Conservation (phyloP, 2,113 vertebrate genomes). For the Cyanocitta stelleri region DNA sequence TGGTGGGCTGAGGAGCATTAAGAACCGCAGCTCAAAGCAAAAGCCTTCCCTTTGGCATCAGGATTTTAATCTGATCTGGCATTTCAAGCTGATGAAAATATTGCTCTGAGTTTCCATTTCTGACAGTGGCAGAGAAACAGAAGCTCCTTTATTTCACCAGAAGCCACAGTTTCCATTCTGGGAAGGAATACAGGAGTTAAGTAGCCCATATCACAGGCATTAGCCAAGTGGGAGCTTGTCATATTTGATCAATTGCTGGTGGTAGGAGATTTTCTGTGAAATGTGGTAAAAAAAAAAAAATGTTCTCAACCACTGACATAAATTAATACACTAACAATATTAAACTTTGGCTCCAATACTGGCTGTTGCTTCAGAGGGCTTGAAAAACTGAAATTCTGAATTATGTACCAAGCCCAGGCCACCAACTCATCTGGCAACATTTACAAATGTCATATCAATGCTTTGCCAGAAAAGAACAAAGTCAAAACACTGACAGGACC, state of each 20-base stretch:
- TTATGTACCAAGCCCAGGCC: not conserved
- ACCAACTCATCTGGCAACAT: not conserved
- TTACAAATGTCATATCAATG: conserved; percentile 40
- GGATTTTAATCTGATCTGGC: conserved; percentile 25
- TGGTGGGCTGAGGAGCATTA: not conserved
- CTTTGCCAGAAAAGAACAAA: conserved; percentile 39
- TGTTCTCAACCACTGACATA: conserved; percentile 7
- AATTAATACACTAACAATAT: conserved; percentile 43
- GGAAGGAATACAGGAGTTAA: conserved; percentile 13
- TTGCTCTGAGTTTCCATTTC: conserved; percentile 27
- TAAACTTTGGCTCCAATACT: conserved; percentile 21
- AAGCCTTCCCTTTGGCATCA: not conserved
- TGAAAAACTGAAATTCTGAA: conserved; percentile 11
- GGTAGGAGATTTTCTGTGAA: conserved; percentile 38
- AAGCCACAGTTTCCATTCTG: conserved; percentile 28
- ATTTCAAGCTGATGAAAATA: conserved; percentile 37
- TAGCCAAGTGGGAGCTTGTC: conserved; percentile 35
- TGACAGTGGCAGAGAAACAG: conserved; percentile 51
- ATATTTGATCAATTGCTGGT: conserved; percentile 30
- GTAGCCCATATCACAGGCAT: not conserved
- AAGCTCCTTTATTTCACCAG: conserved; percentile 45
- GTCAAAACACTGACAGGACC: not conserved
- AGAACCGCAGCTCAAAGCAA: not conserved
- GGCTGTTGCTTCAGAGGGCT: not conserved
- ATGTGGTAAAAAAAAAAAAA: not conserved